phyloP scores from a whole-genome alignment of 37 sponge, comb jelly and placozoan species.

The Axinella damicornis region DNA sequence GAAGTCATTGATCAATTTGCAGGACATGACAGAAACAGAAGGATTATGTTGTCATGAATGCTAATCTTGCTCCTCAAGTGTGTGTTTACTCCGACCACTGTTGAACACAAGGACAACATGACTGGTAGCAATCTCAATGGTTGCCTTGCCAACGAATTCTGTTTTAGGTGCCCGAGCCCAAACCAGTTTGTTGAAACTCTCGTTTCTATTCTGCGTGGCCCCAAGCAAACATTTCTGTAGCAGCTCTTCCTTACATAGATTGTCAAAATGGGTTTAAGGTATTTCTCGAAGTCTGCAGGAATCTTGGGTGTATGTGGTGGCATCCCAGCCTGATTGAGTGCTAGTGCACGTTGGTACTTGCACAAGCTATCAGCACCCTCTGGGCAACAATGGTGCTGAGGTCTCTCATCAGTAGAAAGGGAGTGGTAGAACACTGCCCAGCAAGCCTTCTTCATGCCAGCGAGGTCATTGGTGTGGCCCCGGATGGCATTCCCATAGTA shows the following conservation, averaged over 20 bases:
- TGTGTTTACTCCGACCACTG: too few relatives aligned
- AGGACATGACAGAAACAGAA: constrained; percentile 13
- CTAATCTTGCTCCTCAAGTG: too few relatives aligned
- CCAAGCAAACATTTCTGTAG: constrained; percentile 22
- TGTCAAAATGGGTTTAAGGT: constrained; percentile 25
- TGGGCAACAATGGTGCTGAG: constrained; percentile 39
- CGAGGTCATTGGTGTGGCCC: constrained; percentile 19
- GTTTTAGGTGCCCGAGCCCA: constrained; percentile 2
- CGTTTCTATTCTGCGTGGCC: constrained; percentile 11
- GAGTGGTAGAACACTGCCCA: constrained; percentile 55
- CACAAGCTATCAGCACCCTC: constrained; percentile 21
- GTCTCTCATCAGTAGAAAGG: constrained; percentile 33
- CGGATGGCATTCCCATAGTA: constrained; percentile 58
- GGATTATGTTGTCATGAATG: constrained; percentile 16
- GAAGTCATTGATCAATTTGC: constrained; percentile 24
- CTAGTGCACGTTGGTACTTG: constrained; percentile 41
- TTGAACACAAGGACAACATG: too few relatives aligned
- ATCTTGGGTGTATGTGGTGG: constrained; percentile 23
- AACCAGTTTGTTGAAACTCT: constrained; percentile 11
- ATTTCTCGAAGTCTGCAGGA: constrained; percentile 15
- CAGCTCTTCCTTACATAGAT: constrained; percentile 15
- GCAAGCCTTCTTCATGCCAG: constrained; percentile 31
- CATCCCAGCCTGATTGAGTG: neutral
- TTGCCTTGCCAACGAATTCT: neutral
- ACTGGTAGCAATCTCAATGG: constrained; percentile 6